Conservation (phyloP, 2,888 invertebrate species). For the Metellina segmentata region DNA sequence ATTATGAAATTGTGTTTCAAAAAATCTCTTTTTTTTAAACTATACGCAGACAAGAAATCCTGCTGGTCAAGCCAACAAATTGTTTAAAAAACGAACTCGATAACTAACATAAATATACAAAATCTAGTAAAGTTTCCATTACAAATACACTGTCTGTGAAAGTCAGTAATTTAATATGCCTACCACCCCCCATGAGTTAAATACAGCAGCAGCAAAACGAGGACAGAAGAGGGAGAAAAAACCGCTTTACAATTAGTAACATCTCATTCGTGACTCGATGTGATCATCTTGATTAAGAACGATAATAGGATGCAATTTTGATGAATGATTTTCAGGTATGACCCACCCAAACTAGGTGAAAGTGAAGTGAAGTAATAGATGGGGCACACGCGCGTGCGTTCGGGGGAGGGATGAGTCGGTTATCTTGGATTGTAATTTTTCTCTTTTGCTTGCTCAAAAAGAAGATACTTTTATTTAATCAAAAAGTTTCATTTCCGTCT, state of each 20-base stretch:
- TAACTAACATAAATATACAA: no score
- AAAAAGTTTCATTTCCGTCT: neutral
- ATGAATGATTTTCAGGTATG: constrained; percentile 35
- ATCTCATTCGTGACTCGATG: constrained; percentile 15
- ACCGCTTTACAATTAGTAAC: constrained; percentile 24
- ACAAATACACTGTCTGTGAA: neutral
- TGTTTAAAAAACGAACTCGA: no score
- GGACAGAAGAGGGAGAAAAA: neutral
- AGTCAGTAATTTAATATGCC: neutral
- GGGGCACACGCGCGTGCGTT: neutral
- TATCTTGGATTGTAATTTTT: neutral
- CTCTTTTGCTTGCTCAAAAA: neutral
- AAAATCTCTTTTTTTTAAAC: no score
- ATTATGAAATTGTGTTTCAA: no score
- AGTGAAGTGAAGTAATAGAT: neutral
- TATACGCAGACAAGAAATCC: no score
- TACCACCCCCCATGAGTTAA: neutral
- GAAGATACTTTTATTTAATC: constrained; percentile 14
- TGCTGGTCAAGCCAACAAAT: no score
- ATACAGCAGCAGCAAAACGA: neutral
- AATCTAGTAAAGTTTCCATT: no score
- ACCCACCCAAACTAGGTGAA: constrained; percentile 33
- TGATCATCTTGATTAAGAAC: constrained; percentile 34
- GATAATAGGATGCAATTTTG: constrained; percentile 43
- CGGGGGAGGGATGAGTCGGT: neutral